Percentiles rank a stretch among this genome's conserved stretches.
These are phyloP conservation scores for Drosophila truncata DNA, from an alignment of 1,140 invertebrate genomes.

Conservation along the genomic window DNA sequence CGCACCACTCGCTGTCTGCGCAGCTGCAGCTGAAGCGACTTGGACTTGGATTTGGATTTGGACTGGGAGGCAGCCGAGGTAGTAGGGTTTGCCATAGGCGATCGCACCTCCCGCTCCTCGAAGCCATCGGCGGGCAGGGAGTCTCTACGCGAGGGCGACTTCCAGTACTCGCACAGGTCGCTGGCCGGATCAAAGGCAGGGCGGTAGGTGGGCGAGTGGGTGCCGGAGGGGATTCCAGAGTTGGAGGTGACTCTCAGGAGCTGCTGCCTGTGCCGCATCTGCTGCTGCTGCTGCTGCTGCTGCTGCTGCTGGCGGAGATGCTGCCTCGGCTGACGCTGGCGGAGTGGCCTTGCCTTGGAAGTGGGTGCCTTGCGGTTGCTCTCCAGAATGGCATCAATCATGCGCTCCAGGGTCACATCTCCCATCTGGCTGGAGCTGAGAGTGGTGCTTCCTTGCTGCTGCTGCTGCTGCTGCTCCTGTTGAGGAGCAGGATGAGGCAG, in stretches of 20 bases:
- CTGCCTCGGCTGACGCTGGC: constrained; percentile 15
- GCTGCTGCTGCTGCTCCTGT: background rate
- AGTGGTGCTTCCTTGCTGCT: constrained; percentile 19
- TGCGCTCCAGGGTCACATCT: constrained; percentile 80
- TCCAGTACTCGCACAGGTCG: constrained; percentile 74
- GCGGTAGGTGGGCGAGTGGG: constrained; percentile 64
- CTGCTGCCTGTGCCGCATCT: constrained; percentile 18
- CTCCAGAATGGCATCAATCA: constrained; percentile 84
- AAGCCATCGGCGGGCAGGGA: constrained; percentile 29
- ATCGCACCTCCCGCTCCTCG: constrained; percentile 73
- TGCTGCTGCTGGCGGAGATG: constrained; percentile 22
- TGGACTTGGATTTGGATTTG: constrained; percentile 44
- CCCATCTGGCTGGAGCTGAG: constrained; percentile 80
- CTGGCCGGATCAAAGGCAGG: constrained; percentile 76
- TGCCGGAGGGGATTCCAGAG: background rate
- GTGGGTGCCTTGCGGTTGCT: constrained; percentile 65
- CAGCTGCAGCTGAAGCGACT: constrained; percentile 60
- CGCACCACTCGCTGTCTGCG: constrained; percentile 77
- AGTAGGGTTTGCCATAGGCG: constrained; percentile 23
- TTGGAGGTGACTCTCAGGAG: background rate
- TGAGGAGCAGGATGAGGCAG: constrained; percentile 1
- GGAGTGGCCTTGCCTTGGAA: constrained; percentile 6
- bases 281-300: constrained; percentile 18
- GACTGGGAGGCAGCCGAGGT: background rate
- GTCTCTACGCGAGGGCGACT: constrained; percentile 35